Evolutionary conservation across 30 jellyfish, hydroid and myxozoan genomes (phyloP).

Genomic region (Aurelia aurita): DNA sequence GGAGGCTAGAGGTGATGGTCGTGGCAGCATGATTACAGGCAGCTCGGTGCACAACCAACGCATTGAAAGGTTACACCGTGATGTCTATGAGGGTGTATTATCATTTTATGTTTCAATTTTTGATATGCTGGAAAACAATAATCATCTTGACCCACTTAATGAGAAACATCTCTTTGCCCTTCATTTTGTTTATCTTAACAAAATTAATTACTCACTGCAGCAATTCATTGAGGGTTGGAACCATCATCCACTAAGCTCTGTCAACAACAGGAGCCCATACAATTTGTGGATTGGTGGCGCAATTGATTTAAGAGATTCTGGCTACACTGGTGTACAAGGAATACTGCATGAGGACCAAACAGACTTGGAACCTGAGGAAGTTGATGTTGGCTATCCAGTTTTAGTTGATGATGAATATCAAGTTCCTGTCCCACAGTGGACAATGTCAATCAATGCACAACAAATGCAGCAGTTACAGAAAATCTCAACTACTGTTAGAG

Average conservation of each 20-base stretch:
- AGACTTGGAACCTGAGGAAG: neutral
- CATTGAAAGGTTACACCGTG: slow-evolving; percentile 43
- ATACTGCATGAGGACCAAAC: neutral
- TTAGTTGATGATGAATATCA: neutral
- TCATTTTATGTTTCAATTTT: slow-evolving; percentile 5
- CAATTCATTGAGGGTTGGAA: too few species aligned
- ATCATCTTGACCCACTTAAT: too few species aligned
- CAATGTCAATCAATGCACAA: neutral
- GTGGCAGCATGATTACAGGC: slow-evolving; percentile 68
- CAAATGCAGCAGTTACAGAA: too few species aligned
- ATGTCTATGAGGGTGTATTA: slow-evolving; percentile 52
- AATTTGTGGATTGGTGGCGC: neutral
- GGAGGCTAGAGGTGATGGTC: slow-evolving; percentile 16
- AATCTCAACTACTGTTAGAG: too few species aligned
- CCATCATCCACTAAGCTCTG: too few species aligned
- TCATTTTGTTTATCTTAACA: too few species aligned
- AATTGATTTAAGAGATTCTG: neutral
- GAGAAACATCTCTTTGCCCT: too few species aligned
- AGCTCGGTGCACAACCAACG: slow-evolving; percentile 63
- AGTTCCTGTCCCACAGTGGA: neutral
- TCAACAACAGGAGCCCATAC: neutral
- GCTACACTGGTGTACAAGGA: neutral
- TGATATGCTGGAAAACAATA: too few species aligned
- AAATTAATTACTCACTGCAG: too few species aligned
- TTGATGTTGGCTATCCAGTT: neutral